phyloP scores from a whole-genome alignment of 1,140 invertebrate genomes.

The Lethrus apterus region DNA sequence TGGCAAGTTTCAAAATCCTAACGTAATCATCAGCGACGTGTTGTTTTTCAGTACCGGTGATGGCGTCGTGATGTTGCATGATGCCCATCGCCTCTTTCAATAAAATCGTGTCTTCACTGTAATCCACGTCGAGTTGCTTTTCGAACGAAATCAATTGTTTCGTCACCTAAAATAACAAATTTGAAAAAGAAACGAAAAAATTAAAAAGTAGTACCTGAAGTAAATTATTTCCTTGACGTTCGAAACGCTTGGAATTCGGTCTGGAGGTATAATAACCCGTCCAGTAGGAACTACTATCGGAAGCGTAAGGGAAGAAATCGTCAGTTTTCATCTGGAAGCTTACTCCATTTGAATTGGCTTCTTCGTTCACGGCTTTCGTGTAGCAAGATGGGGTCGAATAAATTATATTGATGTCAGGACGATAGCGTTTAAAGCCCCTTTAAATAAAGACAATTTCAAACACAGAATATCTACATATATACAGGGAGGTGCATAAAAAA shows the following conservation, averaged over 20 bases:
- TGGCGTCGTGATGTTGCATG: conserved; percentile 62
- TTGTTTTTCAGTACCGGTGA: conserved; percentile 64
- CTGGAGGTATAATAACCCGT: conserved; percentile 77
- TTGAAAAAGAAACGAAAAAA: neutral
- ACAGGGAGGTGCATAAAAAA: neutral
- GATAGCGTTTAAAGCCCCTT: conserved; percentile 49
- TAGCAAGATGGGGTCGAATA: conserved; percentile 76
- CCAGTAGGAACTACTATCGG: conserved; percentile 65
- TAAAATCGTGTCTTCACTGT: conserved; percentile 8
- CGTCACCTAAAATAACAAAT: conserved; percentile 33
- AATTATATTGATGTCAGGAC: conserved; percentile 57
- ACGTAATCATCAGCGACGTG: conserved; percentile 67
- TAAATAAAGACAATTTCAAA: conserved; percentile 23
- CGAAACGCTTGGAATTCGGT: conserved; percentile 57
- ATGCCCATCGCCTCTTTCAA: conserved; percentile 51
- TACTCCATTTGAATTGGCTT: conserved; percentile 33
- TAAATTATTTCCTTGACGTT: conserved; percentile 56
- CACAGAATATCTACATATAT: neutral
- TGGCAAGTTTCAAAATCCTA: conserved; percentile 52
- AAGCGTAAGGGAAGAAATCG: conserved; percentile 72
- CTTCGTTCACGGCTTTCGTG: conserved; percentile 51
- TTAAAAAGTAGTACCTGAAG: conserved; percentile 47
- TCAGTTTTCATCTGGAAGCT: conserved; percentile 54
- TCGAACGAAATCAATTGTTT: conserved; percentile 42
- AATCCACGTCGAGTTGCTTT: conserved; percentile 22